Base-by-base conservation (phyloP, 2,888 invertebrate genomes). In the Acronicta alni region DNA sequence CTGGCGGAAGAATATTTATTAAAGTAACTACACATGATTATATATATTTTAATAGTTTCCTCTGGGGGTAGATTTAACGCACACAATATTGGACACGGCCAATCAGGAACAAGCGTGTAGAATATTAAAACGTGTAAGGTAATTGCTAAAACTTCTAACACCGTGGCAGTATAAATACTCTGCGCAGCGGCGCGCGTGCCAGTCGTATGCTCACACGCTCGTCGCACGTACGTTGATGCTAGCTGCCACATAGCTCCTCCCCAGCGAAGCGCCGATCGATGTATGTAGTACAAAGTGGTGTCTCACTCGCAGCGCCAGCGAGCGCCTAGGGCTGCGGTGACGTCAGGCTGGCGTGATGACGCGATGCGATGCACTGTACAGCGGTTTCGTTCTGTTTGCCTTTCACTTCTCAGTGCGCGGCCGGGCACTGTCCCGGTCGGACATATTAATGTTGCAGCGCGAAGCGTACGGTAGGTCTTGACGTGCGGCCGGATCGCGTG, bases 391-490 rank as follows among this genome's bases (percentile, higher is more conserved):
- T 12, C 9, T 32, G 14, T 32, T 2, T 30, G 32, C 32, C 32
- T 32, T 32, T 32, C 32, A 32, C 32, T 32, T 14, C 7, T 32
- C 14, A 32, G 32, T 32, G 14, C 14, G 32, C 32, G 32, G 14
- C 32, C 32, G 32, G 0, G 32, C 32, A 4, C 14, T 7, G 32
- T 12, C 14, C 4, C 32, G 32, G 14, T 12, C 32, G 32, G 32
- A 32, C 32, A 7, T 32, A 32, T 32, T 30, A 5, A 32, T 32
- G 1, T 10, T 26, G 10, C 9, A 32, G 7, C 0, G 41, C 41
- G 41, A 41, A 41, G 12, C 41, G 41, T 17, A 41, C 41, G 5
- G 41, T 41, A 10, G 18, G 41, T 41, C 20, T 41, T 20, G 41
- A 41, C 16, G 14, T 14, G 4, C 41, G 41, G 5, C 41, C 41